Base-by-base conservation (phyloP, 1,140 invertebrate species). In the Tetragnatha versicolor region DNA sequence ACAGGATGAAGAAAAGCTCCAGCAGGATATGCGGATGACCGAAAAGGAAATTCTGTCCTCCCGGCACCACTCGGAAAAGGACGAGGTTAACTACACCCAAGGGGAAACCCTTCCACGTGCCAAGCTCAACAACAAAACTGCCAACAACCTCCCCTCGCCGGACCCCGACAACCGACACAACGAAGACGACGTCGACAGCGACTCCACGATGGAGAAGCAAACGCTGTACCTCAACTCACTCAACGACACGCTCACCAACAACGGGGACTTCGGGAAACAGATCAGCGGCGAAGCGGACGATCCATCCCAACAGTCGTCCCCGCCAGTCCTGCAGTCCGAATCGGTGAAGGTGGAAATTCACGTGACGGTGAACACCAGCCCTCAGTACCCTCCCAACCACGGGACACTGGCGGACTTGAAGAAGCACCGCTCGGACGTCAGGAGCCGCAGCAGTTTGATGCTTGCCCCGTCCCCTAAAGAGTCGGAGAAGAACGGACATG, bases 331-430 rank as follows among this genome's bases (percentile, higher is more conserved):
- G 22, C 66, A 79, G 39, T 55, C 68, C 0, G 82, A 83, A 37
- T 82, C 82, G 0, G 82, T 83, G 7, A 83, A 82, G 49, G 83
- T 83, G 2, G 83, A 83, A 69, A 84, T 84, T 45, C 82, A 84
- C 42, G 82, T 86, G 20, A 85, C 86, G 51, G 84, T 86, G 17
- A 85, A 86, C 82, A 84, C 86, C 2, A 85, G 84, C 84, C 81
- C 84, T 85, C 84, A 85, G 83, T 83, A 82, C 83, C 61, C 72
- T 4, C 42, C 70, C 27, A 70, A 81, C 17, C 84, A 85, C 9
- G 85, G 88, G 72, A 95, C 94, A 33, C 89, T 96, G 79, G 92
- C 94, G 33, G 94, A 96, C 85, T 87, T 96, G 83, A 96, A 96
- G 86, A 95, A 95, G 84, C 93, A 96, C 84, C 88, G 94, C 79